Base-by-base conservation (phyloP, 2,888 invertebrate species). In the Standfussiana lucernea region DNA sequence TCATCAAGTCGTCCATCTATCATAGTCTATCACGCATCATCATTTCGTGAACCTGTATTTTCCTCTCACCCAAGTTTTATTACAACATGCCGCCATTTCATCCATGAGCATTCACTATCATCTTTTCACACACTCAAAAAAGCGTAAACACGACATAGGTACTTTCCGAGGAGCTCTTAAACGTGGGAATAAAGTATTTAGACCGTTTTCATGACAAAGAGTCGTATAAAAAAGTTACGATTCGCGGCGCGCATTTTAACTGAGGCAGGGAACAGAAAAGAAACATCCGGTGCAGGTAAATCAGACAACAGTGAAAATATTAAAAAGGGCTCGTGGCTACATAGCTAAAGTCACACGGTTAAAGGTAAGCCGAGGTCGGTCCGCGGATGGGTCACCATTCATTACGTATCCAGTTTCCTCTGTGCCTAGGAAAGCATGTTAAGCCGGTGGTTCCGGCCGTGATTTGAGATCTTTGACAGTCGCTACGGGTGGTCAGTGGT, bases 221-320 rank as follows among this genome's bases (percentile, higher is more conserved):
- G 71, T 69, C 65, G 70, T 82, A 76, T 85, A 84, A 82, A 86
- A 86, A 86, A 83, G 74, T 86, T 61, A 81, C 83, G 75, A 77
- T 75, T 76, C 77, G 68, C 35, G 67, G 70, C 75, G 73, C 69
- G 37, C 73, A 75, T 82, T 79, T 83, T 65, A 65, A 77, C 73
- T 75, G 70, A 72, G 75, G 77, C 76, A 65, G n/a, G 50, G 71
- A 68, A 69, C 61, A 65, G 73, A 61, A 69, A 73, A 81, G 37
- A 68, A 83, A 56, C 80, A 83, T 45, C 65, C 42, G 45, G 35
- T 74, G 65, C 66, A 77, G 53, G 86, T 89, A 89, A 89, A 89
- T 90, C 86, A 88, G 77, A 79, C 68, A 75, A 47, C 64, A 79
- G 72, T 61, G 80, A 74, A 86, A 87, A 59, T 28, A 18, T 28